These are phyloP conservation scores for Meandrina meandrites DNA, from an alignment of 92 coral and sea anemone species.

Conservation along the genomic window DNA sequence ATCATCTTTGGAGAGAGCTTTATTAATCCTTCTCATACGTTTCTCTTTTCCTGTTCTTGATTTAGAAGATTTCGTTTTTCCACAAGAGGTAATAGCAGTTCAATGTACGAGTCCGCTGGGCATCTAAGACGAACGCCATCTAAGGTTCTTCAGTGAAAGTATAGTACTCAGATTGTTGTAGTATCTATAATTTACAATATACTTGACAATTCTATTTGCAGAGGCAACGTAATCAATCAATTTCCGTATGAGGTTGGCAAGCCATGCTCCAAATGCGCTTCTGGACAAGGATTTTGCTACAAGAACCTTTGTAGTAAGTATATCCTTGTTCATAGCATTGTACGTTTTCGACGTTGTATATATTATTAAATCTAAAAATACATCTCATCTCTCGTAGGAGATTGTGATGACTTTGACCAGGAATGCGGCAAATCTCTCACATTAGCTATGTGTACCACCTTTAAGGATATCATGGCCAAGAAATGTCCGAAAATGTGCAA, in stretches of 20 bases:
- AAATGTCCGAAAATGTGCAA: conserved; percentile 76
- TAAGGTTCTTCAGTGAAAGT: too few relatives aligned
- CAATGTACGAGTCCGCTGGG: too few relatives aligned
- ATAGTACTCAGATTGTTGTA: too few relatives aligned
- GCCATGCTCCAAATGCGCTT: conserved; percentile 77
- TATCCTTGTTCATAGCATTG: neutral
- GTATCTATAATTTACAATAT: too few relatives aligned
- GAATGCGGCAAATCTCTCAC: conserved; percentile 67
- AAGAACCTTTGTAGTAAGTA: conserved; percentile 76
- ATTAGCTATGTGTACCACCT: conserved; percentile 48
- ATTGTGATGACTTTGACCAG: conserved; percentile 59
- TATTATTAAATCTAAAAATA: neutral
- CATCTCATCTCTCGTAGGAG: conserved; percentile 30
- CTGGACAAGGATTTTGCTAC: conserved; percentile 80
- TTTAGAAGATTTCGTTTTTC: too few relatives aligned
- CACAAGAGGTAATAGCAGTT: too few relatives aligned
- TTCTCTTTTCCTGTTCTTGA: too few relatives aligned
- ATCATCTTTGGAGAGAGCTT: too few relatives aligned
- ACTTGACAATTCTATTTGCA: neutral
- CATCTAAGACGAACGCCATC: too few relatives aligned
- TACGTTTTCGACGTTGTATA: too few relatives aligned
- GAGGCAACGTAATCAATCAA: conserved; percentile 62
- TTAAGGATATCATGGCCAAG: conserved; percentile 61
- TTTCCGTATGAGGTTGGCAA: conserved; percentile 67
- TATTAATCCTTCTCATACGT: too few relatives aligned